A percentile compares a stretch with the other conserved stretches of the same genome.
Evolutionary conservation across 2,113 vertebrate species (phyloP).

Genomic region (Scatophagus argus): DNA sequence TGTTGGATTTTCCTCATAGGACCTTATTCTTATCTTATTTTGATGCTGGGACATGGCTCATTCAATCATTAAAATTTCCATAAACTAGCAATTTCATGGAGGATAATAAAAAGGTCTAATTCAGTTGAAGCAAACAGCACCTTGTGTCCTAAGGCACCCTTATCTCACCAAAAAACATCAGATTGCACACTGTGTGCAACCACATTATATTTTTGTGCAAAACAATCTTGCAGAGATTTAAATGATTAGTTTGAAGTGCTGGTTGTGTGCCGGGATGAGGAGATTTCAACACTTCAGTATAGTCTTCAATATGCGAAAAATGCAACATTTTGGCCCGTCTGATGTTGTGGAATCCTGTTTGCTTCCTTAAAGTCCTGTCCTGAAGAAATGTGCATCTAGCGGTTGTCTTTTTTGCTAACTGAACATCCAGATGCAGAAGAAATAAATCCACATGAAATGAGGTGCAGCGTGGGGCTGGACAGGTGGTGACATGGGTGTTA

Average conservation of each 20-base stretch:
- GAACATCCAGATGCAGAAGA: constrained; percentile 14
- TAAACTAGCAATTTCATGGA: constrained; percentile 51
- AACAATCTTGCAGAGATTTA: constrained; percentile 56
- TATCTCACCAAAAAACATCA: constrained; percentile 47
- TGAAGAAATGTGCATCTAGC: not conserved
- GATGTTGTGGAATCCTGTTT: constrained; percentile 37
- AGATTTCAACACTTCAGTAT: constrained; percentile 41
- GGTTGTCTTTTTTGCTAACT: not conserved
- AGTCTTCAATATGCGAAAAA: constrained; percentile 49
- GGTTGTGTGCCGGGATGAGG: constrained; percentile 32
- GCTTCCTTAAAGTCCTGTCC: not conserved
- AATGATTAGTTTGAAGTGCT: constrained; percentile 34
- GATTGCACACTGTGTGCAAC: constrained; percentile 54
- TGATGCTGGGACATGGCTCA: constrained; percentile 34
- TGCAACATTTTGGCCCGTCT: constrained; percentile 12
- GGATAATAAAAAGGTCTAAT: constrained; percentile 67
- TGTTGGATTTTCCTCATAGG: constrained; percentile 30
- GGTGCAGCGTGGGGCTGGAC: not conserved
- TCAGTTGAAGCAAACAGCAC: constrained; percentile 47
- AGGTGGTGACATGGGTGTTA: constrained; percentile 10
- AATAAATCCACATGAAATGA: constrained; percentile 33
- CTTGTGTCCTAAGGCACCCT: constrained; percentile 51
- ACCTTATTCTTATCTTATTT: constrained; percentile 37
- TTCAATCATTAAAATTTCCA: constrained; percentile 61
- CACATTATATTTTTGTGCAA: constrained; percentile 70